Percentiles rank a stretch among this genome's conserved stretches.
phyloP scores from a whole-genome alignment of 2,888 invertebrate genomes.

The Agapostemon virescens region DNA sequence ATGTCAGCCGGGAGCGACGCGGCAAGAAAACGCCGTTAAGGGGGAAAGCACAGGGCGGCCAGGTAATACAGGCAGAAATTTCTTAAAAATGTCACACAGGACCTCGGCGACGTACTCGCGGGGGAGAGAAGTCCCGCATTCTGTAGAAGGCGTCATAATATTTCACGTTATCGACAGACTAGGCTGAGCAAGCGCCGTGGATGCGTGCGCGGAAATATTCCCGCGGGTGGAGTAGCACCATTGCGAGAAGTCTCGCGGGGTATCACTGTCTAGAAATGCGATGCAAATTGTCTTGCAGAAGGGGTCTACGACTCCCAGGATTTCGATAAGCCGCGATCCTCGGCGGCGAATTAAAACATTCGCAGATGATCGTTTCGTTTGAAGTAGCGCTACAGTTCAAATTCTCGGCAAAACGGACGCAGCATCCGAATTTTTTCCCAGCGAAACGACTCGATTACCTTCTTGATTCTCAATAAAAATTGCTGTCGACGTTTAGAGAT shows the following conservation, averaged over 20 bases:
- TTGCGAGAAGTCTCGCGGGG: slow-evolving; percentile 41
- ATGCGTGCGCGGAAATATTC: slow-evolving; percentile 52
- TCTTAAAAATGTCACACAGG: slow-evolving; percentile 76
- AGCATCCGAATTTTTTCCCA: neutral
- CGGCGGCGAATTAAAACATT: neutral
- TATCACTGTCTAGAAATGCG: slow-evolving; percentile 21
- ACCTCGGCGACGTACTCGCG: slow-evolving; percentile 26
- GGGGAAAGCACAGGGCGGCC: neutral
- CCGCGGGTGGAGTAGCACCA: slow-evolving; percentile 27
- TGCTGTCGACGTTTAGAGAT: too few species aligned
- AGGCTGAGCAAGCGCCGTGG: slow-evolving; percentile 8
- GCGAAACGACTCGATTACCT: neutral
- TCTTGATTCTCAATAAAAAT: too few species aligned
- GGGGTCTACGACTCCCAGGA: slow-evolving; percentile 10
- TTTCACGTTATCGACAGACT: slow-evolving; percentile 63
- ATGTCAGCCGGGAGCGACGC: slow-evolving; percentile 71
- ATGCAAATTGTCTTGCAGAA: slow-evolving; percentile 41
- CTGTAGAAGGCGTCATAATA: slow-evolving; percentile 62
- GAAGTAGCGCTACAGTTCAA: neutral
- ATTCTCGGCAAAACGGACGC: neutral
- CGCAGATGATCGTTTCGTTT: neutral
- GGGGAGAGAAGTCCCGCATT: slow-evolving; percentile 53
- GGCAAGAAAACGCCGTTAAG: slow-evolving; percentile 51
- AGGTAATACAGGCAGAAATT: slow-evolving; percentile 71
- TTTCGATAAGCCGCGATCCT: slow-evolving; percentile 1